These are phyloP conservation scores for Drosophila sucinea DNA, from an alignment of 1,140 invertebrate species.

Conservation along the genomic window DNA sequence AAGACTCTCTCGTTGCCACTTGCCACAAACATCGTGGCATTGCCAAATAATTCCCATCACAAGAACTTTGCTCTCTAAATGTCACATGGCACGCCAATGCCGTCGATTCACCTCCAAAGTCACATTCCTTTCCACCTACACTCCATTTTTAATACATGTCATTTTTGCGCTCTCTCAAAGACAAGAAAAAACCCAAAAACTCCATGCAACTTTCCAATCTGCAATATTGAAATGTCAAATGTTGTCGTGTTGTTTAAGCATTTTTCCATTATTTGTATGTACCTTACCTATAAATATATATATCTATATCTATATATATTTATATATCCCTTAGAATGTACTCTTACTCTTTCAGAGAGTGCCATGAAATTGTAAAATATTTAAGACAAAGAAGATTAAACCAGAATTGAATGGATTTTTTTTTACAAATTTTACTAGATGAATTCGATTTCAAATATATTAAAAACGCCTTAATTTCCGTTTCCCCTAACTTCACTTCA, in stretches of 20 bases:
- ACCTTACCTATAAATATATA: background rate
- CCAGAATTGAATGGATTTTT: no score
- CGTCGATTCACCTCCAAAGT: background rate
- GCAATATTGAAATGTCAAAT: conserved; percentile 61
- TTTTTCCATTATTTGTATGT: background rate
- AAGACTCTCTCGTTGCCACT: conserved; percentile 4
- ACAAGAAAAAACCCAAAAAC: background rate
- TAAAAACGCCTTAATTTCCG: no score
- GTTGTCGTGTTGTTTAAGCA: conserved; percentile 54
- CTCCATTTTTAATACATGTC: conserved; percentile 59
- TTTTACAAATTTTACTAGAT: no score
- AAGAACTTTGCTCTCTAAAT: conserved; percentile 12
- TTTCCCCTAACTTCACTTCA: no score
- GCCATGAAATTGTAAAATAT: background rate
- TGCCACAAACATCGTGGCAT: background rate
- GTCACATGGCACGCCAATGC: conserved; percentile 6
- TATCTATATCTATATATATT: background rate
- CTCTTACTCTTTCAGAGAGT: background rate
- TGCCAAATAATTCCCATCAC: background rate
- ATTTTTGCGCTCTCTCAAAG: conserved; percentile 21
- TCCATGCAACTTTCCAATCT: conserved; percentile 36
- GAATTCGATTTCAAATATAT: no score
- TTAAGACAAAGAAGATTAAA: background rate
- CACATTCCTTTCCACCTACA: background rate
- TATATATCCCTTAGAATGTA: background rate